These are phyloP conservation scores for Stenodema calcarata DNA, from an alignment of 2,888 invertebrate species.

Conservation along the genomic window DNA sequence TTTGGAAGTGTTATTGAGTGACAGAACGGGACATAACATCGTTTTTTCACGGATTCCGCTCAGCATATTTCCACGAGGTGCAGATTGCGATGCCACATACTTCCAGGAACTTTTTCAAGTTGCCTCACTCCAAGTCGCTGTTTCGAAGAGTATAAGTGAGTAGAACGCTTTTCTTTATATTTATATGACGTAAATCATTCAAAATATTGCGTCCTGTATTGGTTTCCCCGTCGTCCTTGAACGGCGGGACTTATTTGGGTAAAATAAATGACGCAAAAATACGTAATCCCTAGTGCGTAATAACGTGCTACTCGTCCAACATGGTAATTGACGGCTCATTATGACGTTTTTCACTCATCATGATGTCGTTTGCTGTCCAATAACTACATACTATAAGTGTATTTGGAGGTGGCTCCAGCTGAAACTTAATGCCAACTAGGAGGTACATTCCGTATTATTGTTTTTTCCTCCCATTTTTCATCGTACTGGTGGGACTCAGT, in stretches of 20 bases:
- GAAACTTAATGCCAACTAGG: not conserved
- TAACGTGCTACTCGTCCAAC: not conserved
- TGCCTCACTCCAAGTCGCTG: not conserved
- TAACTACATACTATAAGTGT: not conserved
- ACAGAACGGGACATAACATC: not conserved
- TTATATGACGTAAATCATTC: not conserved
- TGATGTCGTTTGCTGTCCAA: not conserved
- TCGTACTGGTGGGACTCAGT: not conserved
- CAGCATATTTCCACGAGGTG: slow-evolving; percentile 28
- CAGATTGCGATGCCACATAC: not conserved
- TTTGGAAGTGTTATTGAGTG: not conserved
- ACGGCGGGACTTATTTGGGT: not conserved
- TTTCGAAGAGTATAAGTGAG: not conserved
- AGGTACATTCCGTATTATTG: not conserved
- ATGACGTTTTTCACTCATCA: not conserved
- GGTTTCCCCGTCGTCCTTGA: not conserved
- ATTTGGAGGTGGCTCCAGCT: not conserved
- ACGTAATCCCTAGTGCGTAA: slow-evolving; percentile 11
- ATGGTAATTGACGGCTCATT: not conserved
- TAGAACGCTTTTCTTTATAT: not conserved
- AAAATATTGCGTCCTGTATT: not conserved
- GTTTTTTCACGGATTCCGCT: not conserved
- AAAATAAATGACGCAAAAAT: slow-evolving; percentile 1
- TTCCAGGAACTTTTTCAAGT: not conserved
- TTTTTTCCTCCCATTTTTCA: not conserved